Evolutionary conservation across 2,888 invertebrate genomes (phyloP), one percentile per base, ranked within the genome.

Genomic region (Lissocephala sabroskyi): DNA sequence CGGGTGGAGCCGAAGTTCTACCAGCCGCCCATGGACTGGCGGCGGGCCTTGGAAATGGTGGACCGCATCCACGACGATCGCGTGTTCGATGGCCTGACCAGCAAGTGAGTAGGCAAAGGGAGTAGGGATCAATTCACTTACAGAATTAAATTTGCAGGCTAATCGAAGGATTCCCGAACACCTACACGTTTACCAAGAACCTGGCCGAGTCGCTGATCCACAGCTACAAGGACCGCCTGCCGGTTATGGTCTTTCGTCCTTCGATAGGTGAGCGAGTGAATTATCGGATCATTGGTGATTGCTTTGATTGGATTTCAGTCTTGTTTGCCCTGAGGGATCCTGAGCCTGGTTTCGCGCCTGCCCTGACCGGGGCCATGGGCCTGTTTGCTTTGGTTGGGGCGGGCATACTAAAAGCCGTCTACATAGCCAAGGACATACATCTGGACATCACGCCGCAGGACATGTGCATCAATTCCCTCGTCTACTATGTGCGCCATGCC

Each of bases 181-280:
- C 97, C 0, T 98, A 97, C 79, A 93, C 93, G 0, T 95, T 93
- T 79, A 92, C 95, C 0, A 97, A 98, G 82, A 91, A 93, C 52
- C 78, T 97, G 56, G 93, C 94, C 0, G 97, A 97, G 68, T 89
- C 91, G 45, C 87, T 94, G 6, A 87, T 96, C 0, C 86, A 88
- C 17, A 92, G 94, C 43, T 89, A 91, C 42, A 84, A 52, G 7
- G 86, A 87, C 0, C 82, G 86, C 14, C 79, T 97, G 16, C 95
- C 96, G 0, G 83, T 90, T 0, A 88, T 92, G 17, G 91, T 97
- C 58, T 89, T 92, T 56, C 87, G 97, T 44, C 97, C 97, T 0
- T 96, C 96, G 0, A 95, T 97, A 65, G 94, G 96, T 82, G 39
- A 5, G 23, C 7, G 7, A 23, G n/a, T n/a, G n/a, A n/a, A n/a